Conservation (phyloP, 2,797 vertebrate species). For the Microhierax caerulescens region DNA sequence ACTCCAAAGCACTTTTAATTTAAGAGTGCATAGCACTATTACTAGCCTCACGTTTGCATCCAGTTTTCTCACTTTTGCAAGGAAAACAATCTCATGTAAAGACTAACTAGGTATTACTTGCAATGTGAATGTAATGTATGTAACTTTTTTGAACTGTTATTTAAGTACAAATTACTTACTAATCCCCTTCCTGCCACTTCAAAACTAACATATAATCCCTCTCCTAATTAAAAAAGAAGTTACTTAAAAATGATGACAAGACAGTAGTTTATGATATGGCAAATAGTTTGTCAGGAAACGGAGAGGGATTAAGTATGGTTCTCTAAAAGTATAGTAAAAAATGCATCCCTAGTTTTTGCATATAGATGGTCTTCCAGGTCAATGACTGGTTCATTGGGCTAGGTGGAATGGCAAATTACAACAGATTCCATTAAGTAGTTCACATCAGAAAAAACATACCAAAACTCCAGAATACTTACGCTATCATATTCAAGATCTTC, state of each 20-base stretch:
- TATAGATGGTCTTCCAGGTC: not conserved
- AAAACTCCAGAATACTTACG: slow-evolving; percentile 66
- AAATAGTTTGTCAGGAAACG: not conserved
- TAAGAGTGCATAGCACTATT: not conserved
- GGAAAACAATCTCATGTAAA: not conserved
- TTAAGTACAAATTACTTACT: not conserved
- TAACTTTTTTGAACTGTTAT: not conserved
- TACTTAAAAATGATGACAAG: not conserved
- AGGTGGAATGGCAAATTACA: not conserved
- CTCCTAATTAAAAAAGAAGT: not conserved
- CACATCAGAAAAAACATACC: not conserved
- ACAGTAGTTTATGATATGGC: not conserved
- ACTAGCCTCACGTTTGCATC: not conserved
- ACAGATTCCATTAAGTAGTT: not conserved
- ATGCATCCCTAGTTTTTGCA: not conserved
- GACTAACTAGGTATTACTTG: not conserved
- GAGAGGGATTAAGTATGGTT: not conserved
- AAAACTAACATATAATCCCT: not conserved
- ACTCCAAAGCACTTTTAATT: not conserved
- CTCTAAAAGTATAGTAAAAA: not conserved
- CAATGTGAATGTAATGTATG: not conserved
- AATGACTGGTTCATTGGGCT: not conserved
- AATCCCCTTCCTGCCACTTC: not conserved
- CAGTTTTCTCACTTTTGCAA: not conserved
- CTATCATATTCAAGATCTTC: slow-evolving; percentile 83